Percentiles rank a stretch among this genome's conserved stretches.
Conservation (phyloP, 2,888 invertebrate species). For the Idaea dimidiata region DNA sequence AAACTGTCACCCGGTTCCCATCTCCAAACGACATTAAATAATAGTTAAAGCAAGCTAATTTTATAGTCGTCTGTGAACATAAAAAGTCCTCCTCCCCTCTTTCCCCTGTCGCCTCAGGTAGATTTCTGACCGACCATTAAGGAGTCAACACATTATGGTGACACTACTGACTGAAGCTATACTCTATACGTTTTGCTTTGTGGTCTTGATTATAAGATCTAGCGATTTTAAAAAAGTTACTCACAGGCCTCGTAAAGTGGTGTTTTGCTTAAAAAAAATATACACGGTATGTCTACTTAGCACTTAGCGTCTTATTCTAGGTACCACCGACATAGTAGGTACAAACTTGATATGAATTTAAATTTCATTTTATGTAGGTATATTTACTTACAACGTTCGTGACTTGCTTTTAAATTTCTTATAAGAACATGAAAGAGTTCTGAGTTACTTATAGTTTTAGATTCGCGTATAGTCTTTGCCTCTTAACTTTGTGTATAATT, state of each 20-base stretch:
- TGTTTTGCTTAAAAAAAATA: not conserved
- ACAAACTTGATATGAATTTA: not conserved
- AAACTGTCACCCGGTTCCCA: conserved; percentile 58
- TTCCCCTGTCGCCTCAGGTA: conserved; percentile 32
- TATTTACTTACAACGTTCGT: not conserved
- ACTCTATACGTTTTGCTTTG: conserved; percentile 43
- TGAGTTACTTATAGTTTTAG: not conserved
- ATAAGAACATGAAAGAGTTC: conserved; percentile 3
- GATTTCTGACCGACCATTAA: conserved; percentile 55
- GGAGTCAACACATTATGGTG: conserved; percentile 57
- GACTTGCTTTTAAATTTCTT: conserved; percentile 8
- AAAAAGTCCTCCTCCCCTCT: conserved; percentile 43
- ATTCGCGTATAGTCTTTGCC: not conserved
- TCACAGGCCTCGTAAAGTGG: not conserved
- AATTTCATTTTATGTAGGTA: not conserved
- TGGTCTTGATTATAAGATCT: conserved; percentile 26
- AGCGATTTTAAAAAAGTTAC: conserved; percentile 21
- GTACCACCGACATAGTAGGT: not conserved
- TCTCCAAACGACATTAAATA: conserved; percentile 67
- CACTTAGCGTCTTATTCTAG: conserved; percentile 2
- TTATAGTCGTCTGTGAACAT: conserved; percentile 50
- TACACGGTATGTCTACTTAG: not conserved
- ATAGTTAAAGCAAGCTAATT: conserved; percentile 70
- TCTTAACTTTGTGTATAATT: conserved; percentile 46
- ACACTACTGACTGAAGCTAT: conserved; percentile 42